Evolutionary conservation across 2,797 vertebrate species (phyloP), one percentile per base, ranked within the genome.

Genomic region (Hypotaenidia okinawae): DNA sequence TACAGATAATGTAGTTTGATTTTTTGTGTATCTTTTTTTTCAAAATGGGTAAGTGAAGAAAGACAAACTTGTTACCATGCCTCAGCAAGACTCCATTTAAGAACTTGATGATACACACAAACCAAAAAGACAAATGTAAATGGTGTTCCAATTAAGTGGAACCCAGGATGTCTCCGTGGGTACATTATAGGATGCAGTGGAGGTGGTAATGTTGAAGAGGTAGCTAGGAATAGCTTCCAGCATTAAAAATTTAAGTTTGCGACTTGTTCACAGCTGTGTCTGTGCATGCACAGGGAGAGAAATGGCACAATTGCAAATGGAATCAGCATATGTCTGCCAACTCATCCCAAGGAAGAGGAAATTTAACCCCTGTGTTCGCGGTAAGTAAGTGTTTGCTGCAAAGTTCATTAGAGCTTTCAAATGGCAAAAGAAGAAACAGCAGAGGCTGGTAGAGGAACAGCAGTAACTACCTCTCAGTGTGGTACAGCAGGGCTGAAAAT

Each of bases 231-330:
- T 90, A 96, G 82, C 66, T 85, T 86, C 52, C 67, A 68, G 61
- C 91, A 96, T 92, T 95, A 96, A 96, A 97, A 97, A 96, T 96
- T 96, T 90, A 96, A 91, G 67, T 47, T 80, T 95, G 66, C 63
- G 90, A 84, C 83, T 94, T 10, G 0, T 90, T 90, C 91, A 66
- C 90, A 93, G 87, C 83, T 94, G 86, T 93, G 70, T 74, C 49
- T 94, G 85, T 93, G 64, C 81, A 87, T 80, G 77, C 85, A 76
- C 39, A 70, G 78, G 80, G 78, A 91, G 61, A 87, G 58, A 74
- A 94, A 86, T 58, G 73, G 61, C 66, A 92, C 62, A 54, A 84
- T 3, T 83, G 88, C 86, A 91, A 95, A 79, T 62, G 62, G 41
- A 81, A 76, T 69, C 1, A 0, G 47, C 47, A 21, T 68, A 81